Base-by-base conservation (phyloP, 2,113 vertebrate genomes). In the Sylvilagus bachmani region DNA sequence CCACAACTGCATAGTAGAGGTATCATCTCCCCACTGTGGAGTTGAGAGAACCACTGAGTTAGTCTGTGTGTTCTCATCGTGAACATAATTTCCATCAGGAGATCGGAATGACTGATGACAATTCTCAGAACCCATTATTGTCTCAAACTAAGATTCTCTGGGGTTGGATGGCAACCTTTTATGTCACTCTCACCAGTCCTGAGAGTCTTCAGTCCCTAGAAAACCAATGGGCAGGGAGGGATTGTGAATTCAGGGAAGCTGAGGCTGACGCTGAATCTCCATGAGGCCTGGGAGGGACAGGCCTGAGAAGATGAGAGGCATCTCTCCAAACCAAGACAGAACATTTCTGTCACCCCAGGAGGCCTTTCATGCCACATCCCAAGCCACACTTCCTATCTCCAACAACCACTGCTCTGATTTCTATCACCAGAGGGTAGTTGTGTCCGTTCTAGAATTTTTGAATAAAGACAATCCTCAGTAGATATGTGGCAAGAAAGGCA, bases 71-170 rank as follows among this genome's bases (percentile, higher is more conserved):
- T 53, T 33, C 62, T 84, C 61, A 87, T 86, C 77, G 77, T 74
- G 61, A 89, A 78, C 16, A 13, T 53, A 71, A 92, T 79, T 95
- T 70, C 71, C 67, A 36, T 36, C 64, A 70, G 75, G 77, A 69
- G 61, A 92, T 84, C 83, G 77, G 33, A 86, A 89, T n/a, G 67
- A 44, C 33, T 89, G 64, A 86, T 53, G 75, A 78, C 25, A 58
- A 64, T 94, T 89, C 53, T 86, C 75, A 94, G 61, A 95, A 94
- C 6, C 6, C 61, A 83, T 67, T 67, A 67, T 19, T 89, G 44
- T 11, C 83, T 95, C 70, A 83, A 75, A 89, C 58, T 86, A 67
- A 84, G 67, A 71, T 64, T 92, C 86, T 92, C 79, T 67, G 61
- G 27, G 55, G 13, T 81, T 95, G 14, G 67, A 58, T 84, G 38